phyloP scores from a whole-genome alignment of 2,113 vertebrate species.

The Halichoeres trimaculatus region DNA sequence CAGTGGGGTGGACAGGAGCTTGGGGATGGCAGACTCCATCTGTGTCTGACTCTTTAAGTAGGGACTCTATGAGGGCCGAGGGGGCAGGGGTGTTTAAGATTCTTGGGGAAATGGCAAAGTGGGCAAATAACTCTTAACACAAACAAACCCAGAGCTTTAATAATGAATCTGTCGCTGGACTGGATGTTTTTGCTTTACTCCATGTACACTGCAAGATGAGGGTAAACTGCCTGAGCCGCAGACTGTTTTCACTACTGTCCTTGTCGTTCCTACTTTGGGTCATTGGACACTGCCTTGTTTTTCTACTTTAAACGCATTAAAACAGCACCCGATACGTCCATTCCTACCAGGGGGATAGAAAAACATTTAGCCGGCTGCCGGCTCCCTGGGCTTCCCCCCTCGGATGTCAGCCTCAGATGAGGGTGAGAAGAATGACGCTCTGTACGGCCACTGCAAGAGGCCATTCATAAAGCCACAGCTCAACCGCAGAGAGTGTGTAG shows the following conservation, averaged over 20 bases:
- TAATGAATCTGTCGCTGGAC: conserved; percentile 72
- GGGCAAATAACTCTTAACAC: conserved; percentile 78
- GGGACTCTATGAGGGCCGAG: conserved; percentile 50
- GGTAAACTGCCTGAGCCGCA: conserved; percentile 13
- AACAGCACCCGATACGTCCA: conserved; percentile 83
- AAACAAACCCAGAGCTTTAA: conserved; percentile 82
- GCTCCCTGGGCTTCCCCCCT: conserved; percentile 80
- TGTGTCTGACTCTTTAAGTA: conserved; percentile 71
- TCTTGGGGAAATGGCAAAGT: conserved; percentile 82
- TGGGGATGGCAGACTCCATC: conserved; percentile 56
- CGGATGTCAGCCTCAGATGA: conserved; percentile 79
- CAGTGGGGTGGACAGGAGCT: conserved; percentile 46
- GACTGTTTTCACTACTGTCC: conserved; percentile 78
- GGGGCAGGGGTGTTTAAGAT: conserved; percentile 79
- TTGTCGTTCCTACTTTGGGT: conserved; percentile 66
- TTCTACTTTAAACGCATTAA: conserved; percentile 82
- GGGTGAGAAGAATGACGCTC: conserved; percentile 83
- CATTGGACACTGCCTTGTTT: conserved; percentile 77
- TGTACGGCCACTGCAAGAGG: conserved; percentile 81
- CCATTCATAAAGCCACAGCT: conserved; percentile 77
- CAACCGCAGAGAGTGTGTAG: conserved; percentile 66
- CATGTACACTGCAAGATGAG: conserved; percentile 24
- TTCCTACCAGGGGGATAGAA: conserved; percentile 80
- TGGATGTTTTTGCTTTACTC: conserved; percentile 77
- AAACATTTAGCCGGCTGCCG: conserved; percentile 77